Evolutionary conservation across 1,140 invertebrate genomes (phyloP).

Genomic region (Zaprionus ornatus): DNA sequence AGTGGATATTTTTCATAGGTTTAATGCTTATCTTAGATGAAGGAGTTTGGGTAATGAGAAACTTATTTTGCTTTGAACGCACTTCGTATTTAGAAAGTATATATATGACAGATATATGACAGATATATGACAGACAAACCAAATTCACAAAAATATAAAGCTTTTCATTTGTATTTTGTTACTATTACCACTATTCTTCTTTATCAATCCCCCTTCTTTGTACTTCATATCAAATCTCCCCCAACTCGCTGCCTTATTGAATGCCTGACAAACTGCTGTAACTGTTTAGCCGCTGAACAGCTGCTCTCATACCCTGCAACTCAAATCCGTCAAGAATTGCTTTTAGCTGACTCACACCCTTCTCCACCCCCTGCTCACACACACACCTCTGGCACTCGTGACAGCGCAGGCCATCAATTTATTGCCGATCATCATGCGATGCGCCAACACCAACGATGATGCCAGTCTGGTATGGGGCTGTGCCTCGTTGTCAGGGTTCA

Average conservation of each 20-base stretch:
- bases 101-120: too few relatives aligned
- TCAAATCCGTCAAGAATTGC: constrained; percentile 48
- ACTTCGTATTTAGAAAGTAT: too few relatives aligned
- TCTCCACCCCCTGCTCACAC: not conserved
- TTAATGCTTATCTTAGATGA: not conserved
- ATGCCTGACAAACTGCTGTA: constrained; percentile 31
- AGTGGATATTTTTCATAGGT: not conserved
- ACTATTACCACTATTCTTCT: too few relatives aligned
- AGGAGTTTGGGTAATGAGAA: too few relatives aligned
- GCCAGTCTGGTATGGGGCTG: constrained; percentile 1
- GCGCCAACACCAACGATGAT: constrained; percentile 18
- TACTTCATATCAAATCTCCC: not conserved
- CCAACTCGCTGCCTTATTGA: constrained; percentile 46
- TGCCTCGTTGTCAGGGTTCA: not conserved
- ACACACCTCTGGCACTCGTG: constrained; percentile 6
- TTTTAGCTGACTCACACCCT: constrained; percentile 70
- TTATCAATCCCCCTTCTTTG: not conserved
- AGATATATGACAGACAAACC: too few relatives aligned
- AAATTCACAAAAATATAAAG: not conserved
- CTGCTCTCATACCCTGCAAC: constrained; percentile 2
- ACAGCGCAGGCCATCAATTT: constrained; percentile 56
- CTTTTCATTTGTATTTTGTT: not conserved
- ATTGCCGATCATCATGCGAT: constrained; percentile 77
- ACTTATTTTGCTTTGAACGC: too few relatives aligned
- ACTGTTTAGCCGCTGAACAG: constrained; percentile 24